These are phyloP conservation scores for Habroteleia sp. DNA, from an alignment of 2,888 invertebrate genomes.

Conservation along the genomic window DNA sequence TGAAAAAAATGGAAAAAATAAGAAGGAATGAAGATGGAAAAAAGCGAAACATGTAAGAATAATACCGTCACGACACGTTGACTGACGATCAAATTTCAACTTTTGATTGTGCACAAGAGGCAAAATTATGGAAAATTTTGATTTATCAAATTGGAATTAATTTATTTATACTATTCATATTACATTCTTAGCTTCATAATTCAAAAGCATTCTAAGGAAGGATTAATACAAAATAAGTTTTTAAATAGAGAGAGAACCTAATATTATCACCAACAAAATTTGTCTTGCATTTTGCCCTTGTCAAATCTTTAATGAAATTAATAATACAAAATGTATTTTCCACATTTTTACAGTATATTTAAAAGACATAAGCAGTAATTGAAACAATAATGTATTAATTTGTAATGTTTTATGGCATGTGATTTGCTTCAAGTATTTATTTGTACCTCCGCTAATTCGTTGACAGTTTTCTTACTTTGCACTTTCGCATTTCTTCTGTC, in stretches of 20 bases:
- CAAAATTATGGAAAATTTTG: constrained; percentile 19
- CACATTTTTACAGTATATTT: constrained; percentile 20
- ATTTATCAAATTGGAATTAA: neutral
- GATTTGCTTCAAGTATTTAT: constrained; percentile 1
- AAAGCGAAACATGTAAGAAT: constrained; percentile 8
- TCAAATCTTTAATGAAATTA: constrained; percentile 2
- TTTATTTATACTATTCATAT: no score
- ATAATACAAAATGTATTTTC: constrained; percentile 13
- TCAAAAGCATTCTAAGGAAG: no score
- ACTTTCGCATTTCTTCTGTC: constrained; percentile 1
- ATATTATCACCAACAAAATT: constrained; percentile 8
- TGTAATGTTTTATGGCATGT: constrained; percentile 1
- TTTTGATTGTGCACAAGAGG: constrained; percentile 27
- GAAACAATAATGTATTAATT: neutral
- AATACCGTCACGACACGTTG: neutral
- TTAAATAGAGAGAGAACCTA: neutral
- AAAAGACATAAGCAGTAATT: neutral
- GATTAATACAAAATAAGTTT: neutral
- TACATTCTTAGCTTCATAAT: no score
- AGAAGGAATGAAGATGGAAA: constrained; percentile 16
- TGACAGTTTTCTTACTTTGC: constrained; percentile 3
- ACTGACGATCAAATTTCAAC: constrained; percentile 4
- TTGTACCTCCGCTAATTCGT: neutral
- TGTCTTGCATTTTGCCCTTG: constrained; percentile 17
- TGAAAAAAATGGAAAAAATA: constrained; percentile 2